Evolutionary conservation across 2,113 vertebrate species (phyloP).

Genomic region (Formicarius rufipectus): DNA sequence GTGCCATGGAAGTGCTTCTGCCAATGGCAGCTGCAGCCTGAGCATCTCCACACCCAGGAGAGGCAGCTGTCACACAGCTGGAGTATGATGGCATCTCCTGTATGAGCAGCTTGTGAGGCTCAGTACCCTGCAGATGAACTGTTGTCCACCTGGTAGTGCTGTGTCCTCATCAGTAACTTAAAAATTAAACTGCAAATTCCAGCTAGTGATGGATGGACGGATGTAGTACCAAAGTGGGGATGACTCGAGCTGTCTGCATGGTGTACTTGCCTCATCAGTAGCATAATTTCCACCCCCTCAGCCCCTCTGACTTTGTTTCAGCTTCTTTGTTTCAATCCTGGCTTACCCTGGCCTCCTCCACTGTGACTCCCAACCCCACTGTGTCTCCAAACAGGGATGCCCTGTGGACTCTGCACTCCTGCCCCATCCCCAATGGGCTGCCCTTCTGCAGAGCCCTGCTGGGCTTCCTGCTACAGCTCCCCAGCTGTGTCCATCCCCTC

Average conservation of each 20-base stretch:
- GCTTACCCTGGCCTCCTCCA: background rate
- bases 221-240: background rate
- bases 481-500: fast-evolving
- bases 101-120: background rate
- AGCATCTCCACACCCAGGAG: fast-evolving
- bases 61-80: constrained; percentile 21
- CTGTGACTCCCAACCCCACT: fast-evolving
- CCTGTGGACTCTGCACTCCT: background rate
- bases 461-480: background rate
- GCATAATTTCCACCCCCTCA: background rate
- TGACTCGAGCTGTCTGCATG: fast-evolving
- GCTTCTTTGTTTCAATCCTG: background rate
- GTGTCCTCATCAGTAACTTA: background rate
- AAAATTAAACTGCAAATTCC: background rate
- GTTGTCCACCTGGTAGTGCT: background rate
- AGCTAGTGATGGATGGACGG: background rate
- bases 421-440: background rate
- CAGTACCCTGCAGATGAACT: background rate
- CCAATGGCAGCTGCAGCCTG: background rate
- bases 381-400: background rate
- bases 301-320: background rate
- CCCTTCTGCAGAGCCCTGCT: background rate
- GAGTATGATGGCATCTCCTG: fast-evolving
- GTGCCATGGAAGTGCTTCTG: fast-evolving
- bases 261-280: background rate